These are phyloP conservation scores for Papilio xuthus DNA, from an alignment of 1,140 invertebrate species.

Conservation along the genomic window DNA sequence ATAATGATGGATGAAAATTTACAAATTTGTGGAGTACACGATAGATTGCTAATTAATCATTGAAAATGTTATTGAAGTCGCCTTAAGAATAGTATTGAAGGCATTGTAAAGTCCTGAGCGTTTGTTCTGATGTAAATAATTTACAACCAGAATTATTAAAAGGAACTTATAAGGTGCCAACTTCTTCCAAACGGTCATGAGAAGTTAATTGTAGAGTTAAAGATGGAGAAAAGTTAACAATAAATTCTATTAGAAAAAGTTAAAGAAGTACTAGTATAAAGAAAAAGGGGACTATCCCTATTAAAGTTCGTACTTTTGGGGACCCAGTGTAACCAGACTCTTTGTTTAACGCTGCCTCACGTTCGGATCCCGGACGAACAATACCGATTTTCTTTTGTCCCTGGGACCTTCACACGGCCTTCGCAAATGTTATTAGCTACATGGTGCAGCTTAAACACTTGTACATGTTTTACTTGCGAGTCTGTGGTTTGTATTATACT, in stretches of 20 bases:
- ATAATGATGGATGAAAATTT: not conserved
- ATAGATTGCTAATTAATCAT: no score
- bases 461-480: not conserved
- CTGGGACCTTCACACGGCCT: conserved; percentile 27
- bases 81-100: no score
- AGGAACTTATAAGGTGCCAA: no score
- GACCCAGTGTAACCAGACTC: conserved; percentile 23
- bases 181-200: not conserved
- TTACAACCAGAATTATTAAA: no score
- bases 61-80: no score
- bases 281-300: not conserved
- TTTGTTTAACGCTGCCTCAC: conserved; percentile 28
- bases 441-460: not conserved
- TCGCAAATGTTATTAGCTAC: conserved; percentile 26
- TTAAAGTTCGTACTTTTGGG: not conserved
- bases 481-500: not conserved
- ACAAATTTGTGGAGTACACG: not conserved
- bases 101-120: no score
- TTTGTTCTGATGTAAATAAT: no score
- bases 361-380: conserved; percentile 28
- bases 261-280: no score
- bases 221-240: no score
- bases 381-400: conserved; percentile 12
- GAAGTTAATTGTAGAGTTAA: not conserved
- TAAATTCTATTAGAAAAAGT: no score